Conservation (phyloP, 2,113 vertebrate genomes). For the Climacteris rufus region DNA sequence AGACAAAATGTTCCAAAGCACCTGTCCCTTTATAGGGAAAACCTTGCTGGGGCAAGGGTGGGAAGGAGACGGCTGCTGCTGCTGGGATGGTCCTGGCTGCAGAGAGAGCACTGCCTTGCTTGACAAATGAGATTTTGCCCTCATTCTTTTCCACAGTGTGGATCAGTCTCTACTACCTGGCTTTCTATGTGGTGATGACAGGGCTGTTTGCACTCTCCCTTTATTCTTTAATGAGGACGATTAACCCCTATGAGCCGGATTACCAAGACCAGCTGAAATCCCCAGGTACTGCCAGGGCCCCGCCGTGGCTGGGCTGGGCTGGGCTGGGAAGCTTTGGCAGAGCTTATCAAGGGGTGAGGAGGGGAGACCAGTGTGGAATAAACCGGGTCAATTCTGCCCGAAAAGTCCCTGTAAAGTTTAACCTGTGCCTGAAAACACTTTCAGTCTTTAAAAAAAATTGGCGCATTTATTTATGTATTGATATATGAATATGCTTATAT, state of each 20-base stretch:
- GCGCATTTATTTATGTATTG: accelerated
- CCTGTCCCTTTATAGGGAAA: background rate
- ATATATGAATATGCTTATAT: background rate
- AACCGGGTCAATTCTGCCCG: background rate
- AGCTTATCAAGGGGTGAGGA: accelerated
- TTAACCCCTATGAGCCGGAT: conserved; percentile 81
- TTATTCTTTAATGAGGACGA: conserved; percentile 81
- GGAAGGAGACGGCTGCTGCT: background rate
- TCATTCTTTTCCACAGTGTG: conserved; percentile 73
- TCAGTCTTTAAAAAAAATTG: background rate
- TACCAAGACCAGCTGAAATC: conserved; percentile 87
- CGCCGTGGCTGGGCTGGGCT: accelerated
- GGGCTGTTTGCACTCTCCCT: conserved; percentile 79
- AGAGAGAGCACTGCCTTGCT: background rate
- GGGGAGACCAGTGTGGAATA: accelerated
- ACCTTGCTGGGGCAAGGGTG: background rate
- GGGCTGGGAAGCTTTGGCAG: background rate
- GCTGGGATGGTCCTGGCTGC: accelerated
- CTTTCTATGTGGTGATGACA: conserved; percentile 85
- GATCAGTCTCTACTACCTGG: conserved; percentile 89
- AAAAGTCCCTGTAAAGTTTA: background rate
- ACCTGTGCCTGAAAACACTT: background rate
- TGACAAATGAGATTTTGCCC: background rate
- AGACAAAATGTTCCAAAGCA: background rate
- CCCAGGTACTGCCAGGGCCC: conserved; percentile 74